Percentiles rank a stretch among this genome's conserved stretches.
Evolutionary conservation across 2,797 vertebrate genomes (phyloP).

Genomic region (Gambelia wislizenii): DNA sequence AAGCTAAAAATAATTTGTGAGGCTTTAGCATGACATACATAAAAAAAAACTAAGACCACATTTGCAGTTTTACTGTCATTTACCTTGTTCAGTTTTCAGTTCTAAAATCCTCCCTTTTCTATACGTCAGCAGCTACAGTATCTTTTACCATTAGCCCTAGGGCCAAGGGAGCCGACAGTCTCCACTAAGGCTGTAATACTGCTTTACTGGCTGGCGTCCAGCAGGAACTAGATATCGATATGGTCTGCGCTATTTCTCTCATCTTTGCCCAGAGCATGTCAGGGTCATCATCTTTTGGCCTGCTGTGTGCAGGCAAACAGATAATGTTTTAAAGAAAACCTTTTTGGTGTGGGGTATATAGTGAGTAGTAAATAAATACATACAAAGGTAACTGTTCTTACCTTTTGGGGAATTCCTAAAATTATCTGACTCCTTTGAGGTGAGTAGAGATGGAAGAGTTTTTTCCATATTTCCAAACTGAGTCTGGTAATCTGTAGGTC

Average conservation of each 20-base stretch:
- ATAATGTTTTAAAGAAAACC: constrained; percentile 57
- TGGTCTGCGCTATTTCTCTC: constrained; percentile 61
- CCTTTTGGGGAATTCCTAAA: constrained; percentile 37
- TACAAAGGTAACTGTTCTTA: constrained; percentile 45
- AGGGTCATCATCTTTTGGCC: constrained; percentile 69
- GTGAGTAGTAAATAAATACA: constrained; percentile 54
- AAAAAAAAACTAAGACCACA: not conserved
- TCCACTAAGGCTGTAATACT: constrained; percentile 18
- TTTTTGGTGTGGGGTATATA: constrained; percentile 33
- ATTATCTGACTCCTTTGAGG: not conserved
- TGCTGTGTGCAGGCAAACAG: constrained; percentile 60
- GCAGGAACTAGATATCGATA: constrained; percentile 48
- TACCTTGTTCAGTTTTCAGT: not conserved
- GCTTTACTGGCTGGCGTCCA: constrained; percentile 53
- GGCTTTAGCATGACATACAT: not conserved
- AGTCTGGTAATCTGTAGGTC: constrained; percentile 38
- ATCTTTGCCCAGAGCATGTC: constrained; percentile 70
- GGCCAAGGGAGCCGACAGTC: constrained; percentile 18
- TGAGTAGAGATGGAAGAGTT: not conserved
- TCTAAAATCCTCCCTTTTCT: not conserved
- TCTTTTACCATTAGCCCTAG: not conserved
- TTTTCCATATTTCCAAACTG: constrained; percentile 2
- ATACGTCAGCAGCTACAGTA: constrained; percentile 4
- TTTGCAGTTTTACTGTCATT: constrained; percentile 1
- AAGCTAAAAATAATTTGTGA: not conserved